phyloP scores from a whole-genome alignment of 2,797 vertebrate genomes.

The Trematomus bernacchii region DNA sequence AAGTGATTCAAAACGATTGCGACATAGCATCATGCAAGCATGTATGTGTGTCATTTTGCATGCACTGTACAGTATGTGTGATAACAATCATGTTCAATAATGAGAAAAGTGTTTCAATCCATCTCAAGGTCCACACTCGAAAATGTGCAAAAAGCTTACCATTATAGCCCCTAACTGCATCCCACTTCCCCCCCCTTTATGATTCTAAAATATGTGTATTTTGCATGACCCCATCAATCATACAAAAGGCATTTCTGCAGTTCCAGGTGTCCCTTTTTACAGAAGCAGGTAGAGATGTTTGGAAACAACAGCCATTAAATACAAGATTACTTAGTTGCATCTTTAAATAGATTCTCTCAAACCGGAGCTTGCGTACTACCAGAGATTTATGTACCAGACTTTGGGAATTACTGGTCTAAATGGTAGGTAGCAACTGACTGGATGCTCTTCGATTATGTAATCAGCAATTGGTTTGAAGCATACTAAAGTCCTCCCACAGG shows the following conservation, averaged over 20 bases:
- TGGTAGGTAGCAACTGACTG: neutral
- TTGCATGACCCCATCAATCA: neutral
- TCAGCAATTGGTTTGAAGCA: too few species aligned
- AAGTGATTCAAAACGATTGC: slow-evolving; percentile 58
- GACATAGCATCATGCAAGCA: slow-evolving; percentile 47
- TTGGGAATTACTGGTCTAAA: too few species aligned
- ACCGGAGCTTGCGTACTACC: too few species aligned
- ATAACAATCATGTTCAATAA: neutral
- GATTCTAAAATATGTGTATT: neutral
- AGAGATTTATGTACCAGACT: too few species aligned
- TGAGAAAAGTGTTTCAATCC: neutral
- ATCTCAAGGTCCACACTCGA: neutral
- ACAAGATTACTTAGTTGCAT: too few species aligned
- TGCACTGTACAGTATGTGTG: neutral
- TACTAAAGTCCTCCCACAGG: neutral
- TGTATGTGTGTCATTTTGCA: slow-evolving; percentile 20
- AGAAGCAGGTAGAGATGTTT: neutral
- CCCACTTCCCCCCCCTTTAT: neutral
- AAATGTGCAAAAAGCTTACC: too few species aligned
- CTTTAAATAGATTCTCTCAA: too few species aligned
- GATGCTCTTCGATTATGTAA: too few species aligned
- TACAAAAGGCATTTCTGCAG: neutral
- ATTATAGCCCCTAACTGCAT: neutral
- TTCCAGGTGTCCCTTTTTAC: neutral
- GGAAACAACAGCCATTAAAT: neutral